A percentile compares a stretch with the other conserved stretches of the same genome.
Evolutionary conservation across 2,113 vertebrate species (phyloP).

Genomic region (Picathartes gymnocephalus): DNA sequence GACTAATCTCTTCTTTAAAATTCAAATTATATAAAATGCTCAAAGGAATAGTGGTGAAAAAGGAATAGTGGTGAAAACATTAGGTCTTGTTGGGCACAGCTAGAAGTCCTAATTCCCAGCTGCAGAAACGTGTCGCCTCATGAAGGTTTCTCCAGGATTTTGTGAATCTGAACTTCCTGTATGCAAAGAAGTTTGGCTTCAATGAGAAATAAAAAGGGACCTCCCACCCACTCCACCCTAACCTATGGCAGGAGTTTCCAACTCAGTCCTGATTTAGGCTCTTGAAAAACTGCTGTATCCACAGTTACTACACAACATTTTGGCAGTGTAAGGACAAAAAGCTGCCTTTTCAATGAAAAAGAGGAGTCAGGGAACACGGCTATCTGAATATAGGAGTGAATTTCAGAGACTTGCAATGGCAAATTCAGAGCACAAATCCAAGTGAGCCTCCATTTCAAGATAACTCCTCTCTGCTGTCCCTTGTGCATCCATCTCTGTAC

Average conservation of each 20-base stretch:
- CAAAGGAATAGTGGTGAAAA: not conserved
- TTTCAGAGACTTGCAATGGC: not conserved
- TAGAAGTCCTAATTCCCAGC: not conserved
- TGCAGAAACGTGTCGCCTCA: not conserved
- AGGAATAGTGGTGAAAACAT: not conserved
- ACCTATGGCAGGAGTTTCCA: not conserved
- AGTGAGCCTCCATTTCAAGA: not conserved
- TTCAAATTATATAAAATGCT: not conserved
- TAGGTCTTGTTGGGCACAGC: not conserved
- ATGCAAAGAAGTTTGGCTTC: not conserved
- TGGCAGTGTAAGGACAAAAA: not conserved
- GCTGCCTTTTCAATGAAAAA: not conserved
- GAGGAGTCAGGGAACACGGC: not conserved
- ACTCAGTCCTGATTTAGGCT: not conserved
- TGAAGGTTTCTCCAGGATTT: not conserved
- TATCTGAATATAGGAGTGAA: not conserved
- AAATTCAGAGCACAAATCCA: not conserved
- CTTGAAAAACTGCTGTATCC: not conserved
- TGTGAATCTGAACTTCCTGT: not conserved
- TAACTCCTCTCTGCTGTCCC: not conserved
- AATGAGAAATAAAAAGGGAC: not conserved
- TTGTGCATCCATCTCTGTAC: not conserved
- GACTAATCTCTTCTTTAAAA: not conserved
- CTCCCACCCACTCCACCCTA: not conserved
- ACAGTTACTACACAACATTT: not conserved